phyloP scores from a whole-genome alignment of 2,113 vertebrate species.

The Arenaria interpres region DNA sequence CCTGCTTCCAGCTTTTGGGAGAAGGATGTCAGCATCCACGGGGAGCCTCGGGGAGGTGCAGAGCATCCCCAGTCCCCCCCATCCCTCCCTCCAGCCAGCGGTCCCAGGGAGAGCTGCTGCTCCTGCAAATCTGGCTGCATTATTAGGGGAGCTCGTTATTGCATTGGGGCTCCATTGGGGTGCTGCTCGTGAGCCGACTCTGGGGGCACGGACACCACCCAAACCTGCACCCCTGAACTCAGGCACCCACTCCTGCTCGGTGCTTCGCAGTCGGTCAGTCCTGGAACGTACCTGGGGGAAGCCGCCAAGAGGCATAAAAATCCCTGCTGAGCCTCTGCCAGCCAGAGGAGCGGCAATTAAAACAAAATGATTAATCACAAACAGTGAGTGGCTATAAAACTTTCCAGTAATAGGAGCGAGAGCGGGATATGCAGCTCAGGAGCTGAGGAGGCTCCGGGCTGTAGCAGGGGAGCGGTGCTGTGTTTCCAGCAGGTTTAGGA shows the following conservation, averaged over 20 bases:
- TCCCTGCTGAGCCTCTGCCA: constrained; percentile 51
- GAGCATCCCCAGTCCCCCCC: background rate
- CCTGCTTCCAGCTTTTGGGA: background rate
- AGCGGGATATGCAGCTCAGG: background rate
- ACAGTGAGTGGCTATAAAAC: constrained; percentile 34
- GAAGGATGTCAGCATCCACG: background rate
- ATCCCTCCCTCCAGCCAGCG: accelerated
- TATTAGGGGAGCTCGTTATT: background rate
- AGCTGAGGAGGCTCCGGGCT: background rate
- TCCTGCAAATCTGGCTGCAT: background rate
- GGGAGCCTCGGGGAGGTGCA: background rate
- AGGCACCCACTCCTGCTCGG: background rate
- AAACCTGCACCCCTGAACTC: background rate
- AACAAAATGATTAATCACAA: constrained; percentile 69
- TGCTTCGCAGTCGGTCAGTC: background rate
- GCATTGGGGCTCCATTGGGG: background rate
- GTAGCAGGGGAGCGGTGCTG: background rate
- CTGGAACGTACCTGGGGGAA: constrained; percentile 40
- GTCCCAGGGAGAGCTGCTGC: background rate
- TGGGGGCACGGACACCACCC: background rate
- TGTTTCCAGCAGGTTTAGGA: background rate
- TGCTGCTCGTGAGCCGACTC: accelerated
- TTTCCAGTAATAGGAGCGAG: constrained; percentile 52
- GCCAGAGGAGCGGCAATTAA: constrained; percentile 57
- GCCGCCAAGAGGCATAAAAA: constrained; percentile 60